These are phyloP conservation scores for Diploptera punctata DNA, from an alignment of 2,888 invertebrate species.

Conservation along the genomic window DNA sequence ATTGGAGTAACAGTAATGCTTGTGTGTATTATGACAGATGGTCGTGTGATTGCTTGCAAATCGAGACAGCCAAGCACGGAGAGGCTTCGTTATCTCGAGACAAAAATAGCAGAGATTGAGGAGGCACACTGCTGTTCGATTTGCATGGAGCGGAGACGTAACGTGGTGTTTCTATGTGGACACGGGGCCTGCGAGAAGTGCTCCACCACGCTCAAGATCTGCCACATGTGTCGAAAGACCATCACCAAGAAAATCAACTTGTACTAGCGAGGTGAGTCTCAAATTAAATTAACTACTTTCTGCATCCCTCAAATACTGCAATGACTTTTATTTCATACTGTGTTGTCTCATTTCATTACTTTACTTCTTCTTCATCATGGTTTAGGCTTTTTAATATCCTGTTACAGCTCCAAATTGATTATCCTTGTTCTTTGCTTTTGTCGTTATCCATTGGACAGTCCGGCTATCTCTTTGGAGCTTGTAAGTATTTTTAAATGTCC, in stretches of 20 bases:
- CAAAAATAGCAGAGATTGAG: conserved; percentile 84
- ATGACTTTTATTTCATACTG: too few relatives aligned
- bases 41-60: conserved; percentile 52
- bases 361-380: too few relatives aligned
- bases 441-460: too few relatives aligned
- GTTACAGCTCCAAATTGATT: too few relatives aligned
- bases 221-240: conserved; percentile 85
- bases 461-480: too few relatives aligned
- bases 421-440: too few relatives aligned
- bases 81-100: conserved; percentile 72
- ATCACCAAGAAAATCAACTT: conserved; percentile 76
- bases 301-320: too few relatives aligned
- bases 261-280: conserved; percentile 52
- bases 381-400: too few relatives aligned
- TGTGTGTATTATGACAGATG: conserved; percentile 51
- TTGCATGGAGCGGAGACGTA: conserved; percentile 84
- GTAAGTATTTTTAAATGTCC: too few relatives aligned
- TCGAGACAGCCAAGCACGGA: conserved; percentile 69
- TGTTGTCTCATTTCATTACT: too few relatives aligned
- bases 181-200: conserved; percentile 85
- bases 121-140: conserved; percentile 86
- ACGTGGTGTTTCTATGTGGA: conserved; percentile 88
- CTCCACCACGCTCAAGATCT: conserved; percentile 79
- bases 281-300: too few relatives aligned
- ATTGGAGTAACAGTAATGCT: too few relatives aligned